Evolutionary conservation across 2,888 invertebrate genomes (phyloP).

Genomic region (Cryptus armator): DNA sequence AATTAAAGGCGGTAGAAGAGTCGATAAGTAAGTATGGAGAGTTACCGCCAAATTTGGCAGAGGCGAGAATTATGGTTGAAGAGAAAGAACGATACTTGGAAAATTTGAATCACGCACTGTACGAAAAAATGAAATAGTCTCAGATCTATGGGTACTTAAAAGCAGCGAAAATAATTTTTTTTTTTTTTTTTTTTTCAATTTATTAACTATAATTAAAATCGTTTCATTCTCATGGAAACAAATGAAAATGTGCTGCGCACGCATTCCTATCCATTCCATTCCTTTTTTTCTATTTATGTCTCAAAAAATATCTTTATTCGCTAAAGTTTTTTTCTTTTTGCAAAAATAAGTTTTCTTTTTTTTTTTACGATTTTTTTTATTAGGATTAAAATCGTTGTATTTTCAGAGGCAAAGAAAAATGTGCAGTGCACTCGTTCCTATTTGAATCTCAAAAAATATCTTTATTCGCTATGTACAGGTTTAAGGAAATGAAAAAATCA

Average conservation of each 20-base stretch:
- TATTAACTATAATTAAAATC: no score
- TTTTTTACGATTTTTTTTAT: neutral
- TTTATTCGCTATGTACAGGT: conserved; percentile 52
- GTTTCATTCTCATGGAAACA: no score
- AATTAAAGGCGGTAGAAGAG: conserved; percentile 74
- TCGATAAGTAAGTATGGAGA: conserved; percentile 76
- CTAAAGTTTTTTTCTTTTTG: no score
- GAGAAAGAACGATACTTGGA: conserved; percentile 77
- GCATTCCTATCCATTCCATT: no score
- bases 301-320: neutral
- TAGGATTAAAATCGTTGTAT: neutral
- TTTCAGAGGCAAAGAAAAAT: neutral
- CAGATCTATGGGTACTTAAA: conserved; percentile 37
- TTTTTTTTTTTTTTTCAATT: neutral
- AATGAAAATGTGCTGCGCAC: no score
- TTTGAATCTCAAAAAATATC: conserved; percentile 47
- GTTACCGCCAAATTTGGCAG: conserved; percentile 80
- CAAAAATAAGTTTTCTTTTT: no score
- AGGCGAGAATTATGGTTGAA: conserved; percentile 80
- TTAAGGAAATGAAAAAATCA: conserved; percentile 4
- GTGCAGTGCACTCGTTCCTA: neutral
- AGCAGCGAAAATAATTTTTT: neutral
- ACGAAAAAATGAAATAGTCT: conserved; percentile 72
- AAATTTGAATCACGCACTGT: conserved; percentile 72
- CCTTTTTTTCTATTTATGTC: neutral